These are phyloP conservation scores for Ellobius talpinus DNA, from an alignment of 2,113 vertebrate species.

Conservation along the genomic window DNA sequence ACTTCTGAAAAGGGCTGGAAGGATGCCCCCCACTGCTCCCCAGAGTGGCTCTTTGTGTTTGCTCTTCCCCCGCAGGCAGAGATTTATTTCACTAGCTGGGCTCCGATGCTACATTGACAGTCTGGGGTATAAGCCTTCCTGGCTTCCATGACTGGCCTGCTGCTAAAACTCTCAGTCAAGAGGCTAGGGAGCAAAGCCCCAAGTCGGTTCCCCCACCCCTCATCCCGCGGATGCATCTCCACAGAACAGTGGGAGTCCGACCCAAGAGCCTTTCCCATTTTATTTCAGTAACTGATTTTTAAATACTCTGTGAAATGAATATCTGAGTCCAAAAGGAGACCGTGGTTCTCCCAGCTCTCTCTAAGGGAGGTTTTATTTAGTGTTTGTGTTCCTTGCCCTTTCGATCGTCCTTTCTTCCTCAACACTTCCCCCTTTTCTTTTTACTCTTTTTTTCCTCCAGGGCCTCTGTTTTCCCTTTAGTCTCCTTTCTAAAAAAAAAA, in stretches of 20 bases:
- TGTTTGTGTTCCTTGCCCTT: neutral
- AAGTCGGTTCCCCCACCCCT: neutral
- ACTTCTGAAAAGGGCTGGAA: neutral
- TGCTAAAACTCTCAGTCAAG: neutral
- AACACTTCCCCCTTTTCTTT: neutral
- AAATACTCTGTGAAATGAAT: neutral
- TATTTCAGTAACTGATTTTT: neutral
- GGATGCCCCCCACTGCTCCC: neutral
- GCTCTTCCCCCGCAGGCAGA: neutral
- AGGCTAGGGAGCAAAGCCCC: neutral
- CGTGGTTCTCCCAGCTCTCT: neutral
- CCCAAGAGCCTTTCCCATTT: neutral
- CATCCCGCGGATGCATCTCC: accelerated
- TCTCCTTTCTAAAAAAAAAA: neutral
- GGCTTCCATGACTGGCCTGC: neutral
- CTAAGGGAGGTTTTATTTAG: neutral
- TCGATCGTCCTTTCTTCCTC: neutral
- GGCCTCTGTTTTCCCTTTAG: neutral
- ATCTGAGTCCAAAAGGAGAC: neutral
- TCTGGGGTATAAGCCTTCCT: neutral
- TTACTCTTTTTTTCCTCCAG: neutral
- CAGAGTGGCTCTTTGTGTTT: neutral
- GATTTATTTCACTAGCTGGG: neutral
- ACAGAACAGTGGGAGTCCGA: neutral
- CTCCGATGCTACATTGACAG: neutral